Evolutionary conservation across 2,113 vertebrate species (phyloP), one percentile per base, ranked within the genome.

Genomic region (Dicentrarchus labrax): DNA sequence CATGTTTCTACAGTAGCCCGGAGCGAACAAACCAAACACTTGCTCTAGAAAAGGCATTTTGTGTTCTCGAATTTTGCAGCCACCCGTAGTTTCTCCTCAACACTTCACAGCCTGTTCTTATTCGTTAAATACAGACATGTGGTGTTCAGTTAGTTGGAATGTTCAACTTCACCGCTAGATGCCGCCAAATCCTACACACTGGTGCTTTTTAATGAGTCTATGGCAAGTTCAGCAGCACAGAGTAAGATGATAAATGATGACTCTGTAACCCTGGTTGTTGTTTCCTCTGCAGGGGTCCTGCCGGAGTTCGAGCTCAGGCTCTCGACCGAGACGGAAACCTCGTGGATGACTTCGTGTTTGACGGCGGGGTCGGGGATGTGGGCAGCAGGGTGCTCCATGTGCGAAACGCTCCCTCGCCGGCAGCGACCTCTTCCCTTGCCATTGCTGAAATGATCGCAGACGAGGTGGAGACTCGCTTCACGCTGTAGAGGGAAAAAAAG

Each of bases 341-440:
- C 0, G 94, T 99, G 70, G 98, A 99, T 6, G 98, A 99, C 81
- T 99, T 99, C 61, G 97, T 99, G 59, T 99, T 99, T 10, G 98
- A 99, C 0, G 96, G 96, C 2, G 98, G 98, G n/a, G 56, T 91
- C 0, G 98, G 97, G 1, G 93, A 91, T 0, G 88, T 97, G 1
- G 97, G 96, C 16, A 95, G 95, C 39, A 93, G 95, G 0, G 91
- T 99, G 71, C 97, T 99, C 22, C 98, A 99, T 0, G 97, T 99
- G 83, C 95, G 98, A 30, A 99, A 99, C 1, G 98, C 98, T 1
- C 98, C 98, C 1, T 99, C 98, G 0, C 98, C 98, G 0, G 98
- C 98, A 0, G 98, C 98, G 17, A 99, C 98, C 67, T 99, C 98
- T 62, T 98, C 98, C 10, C 95, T 99, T 0, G 97, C 98, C 82